A percentile compares a stretch with the other conserved stretches of the same genome.
Evolutionary conservation across 2,888 invertebrate species (phyloP).

Genomic region (Pachydiplax longipennis): DNA sequence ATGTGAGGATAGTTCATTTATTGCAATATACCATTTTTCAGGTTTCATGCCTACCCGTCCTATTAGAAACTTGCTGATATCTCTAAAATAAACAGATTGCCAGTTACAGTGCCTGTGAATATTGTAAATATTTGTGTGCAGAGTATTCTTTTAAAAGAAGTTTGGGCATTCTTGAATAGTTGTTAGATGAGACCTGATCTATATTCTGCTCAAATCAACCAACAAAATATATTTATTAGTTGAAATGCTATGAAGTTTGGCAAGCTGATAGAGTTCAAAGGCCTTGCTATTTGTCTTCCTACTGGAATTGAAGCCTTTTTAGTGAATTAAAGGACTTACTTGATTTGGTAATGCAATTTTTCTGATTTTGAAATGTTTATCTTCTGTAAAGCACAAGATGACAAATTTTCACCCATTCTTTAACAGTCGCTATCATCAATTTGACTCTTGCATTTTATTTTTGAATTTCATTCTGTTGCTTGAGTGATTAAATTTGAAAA

Average conservation of each 20-base stretch:
- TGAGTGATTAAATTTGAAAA: not conserved
- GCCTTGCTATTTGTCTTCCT: conserved; percentile 39
- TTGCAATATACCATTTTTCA: conserved; percentile 18
- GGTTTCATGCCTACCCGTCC: conserved; percentile 36
- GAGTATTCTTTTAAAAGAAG: conserved; percentile 37
- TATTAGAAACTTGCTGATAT: conserved; percentile 25
- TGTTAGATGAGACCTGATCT: conserved; percentile 14
- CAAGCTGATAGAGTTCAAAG: conserved; percentile 12
- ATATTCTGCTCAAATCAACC: conserved; percentile 21
- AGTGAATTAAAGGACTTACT: not conserved
- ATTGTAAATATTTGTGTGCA: conserved; percentile 20
- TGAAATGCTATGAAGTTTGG: conserved; percentile 2
- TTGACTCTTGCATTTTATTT: too few species aligned
- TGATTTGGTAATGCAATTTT: not conserved
- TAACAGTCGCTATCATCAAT: not conserved
- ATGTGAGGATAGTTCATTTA: not conserved
- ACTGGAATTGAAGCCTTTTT: conserved; percentile 23
- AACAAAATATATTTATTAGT: conserved; percentile 6
- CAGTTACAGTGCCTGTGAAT: conserved; percentile 42
- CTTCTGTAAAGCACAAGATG: not conserved
- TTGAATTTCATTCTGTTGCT: too few species aligned
- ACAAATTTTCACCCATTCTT: not conserved
- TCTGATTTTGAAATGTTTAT: conserved; percentile 8
- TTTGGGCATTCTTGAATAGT: conserved; percentile 31
- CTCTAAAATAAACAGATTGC: not conserved